phyloP scores from a whole-genome alignment of 2,113 vertebrate species.

The Uropsilus gracilis region DNA sequence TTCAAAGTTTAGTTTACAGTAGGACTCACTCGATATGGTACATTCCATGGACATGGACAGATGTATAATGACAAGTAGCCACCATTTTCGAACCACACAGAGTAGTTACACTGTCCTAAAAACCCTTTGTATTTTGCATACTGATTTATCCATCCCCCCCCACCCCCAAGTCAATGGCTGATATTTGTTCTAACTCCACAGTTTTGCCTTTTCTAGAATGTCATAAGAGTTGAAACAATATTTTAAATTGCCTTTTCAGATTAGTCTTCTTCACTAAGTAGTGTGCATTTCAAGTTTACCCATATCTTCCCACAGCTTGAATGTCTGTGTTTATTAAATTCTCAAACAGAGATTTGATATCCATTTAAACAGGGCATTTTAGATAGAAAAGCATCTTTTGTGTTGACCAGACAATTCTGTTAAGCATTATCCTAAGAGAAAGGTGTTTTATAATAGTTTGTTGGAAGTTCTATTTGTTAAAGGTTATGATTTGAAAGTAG shows the following conservation, averaged over 20 bases:
- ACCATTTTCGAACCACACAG: too few species aligned
- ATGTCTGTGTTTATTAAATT: background rate
- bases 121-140: background rate
- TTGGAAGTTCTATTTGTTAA: background rate
- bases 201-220: too few species aligned
- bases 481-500: background rate
- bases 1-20: too few species aligned
- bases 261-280: background rate
- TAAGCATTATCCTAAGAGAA: constrained; percentile 5
- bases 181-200: too few species aligned
- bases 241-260: background rate
- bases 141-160: fast-evolving
- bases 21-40: too few species aligned
- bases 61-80: too few species aligned
- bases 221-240: too few species aligned
- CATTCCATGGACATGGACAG: too few species aligned
- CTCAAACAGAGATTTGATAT: background rate
- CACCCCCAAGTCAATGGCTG: background rate
- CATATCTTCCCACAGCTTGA: background rate
- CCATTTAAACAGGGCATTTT: background rate
- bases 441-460: background rate
- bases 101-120: background rate
- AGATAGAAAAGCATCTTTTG: background rate
- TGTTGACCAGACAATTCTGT: background rate
- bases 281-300: background rate